Evolutionary conservation across 2,113 vertebrate species (phyloP), one percentile per base, ranked within the genome.

Genomic region (Pampusana beccarii): DNA sequence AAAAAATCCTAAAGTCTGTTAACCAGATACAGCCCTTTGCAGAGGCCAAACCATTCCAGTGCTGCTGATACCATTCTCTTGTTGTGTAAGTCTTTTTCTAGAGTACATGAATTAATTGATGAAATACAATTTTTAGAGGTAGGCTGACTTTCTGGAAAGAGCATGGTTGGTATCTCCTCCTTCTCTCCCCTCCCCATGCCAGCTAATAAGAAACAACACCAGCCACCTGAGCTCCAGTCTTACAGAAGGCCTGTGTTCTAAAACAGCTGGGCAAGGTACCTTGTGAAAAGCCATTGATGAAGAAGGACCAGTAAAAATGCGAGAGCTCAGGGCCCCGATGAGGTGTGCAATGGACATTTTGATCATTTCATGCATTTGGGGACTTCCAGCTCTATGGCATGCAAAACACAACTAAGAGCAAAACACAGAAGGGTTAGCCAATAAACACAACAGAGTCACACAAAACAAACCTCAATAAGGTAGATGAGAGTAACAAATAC

Each of bases 351-450:
- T 54, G 94, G 95, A 97, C 80, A 96, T 89, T 98, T 97, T 97
- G 95, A 98, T 96, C 70, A 97, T 98, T 96, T 98, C 98, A 98
- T 97, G 97, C 97, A 98, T 84, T 93, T 90, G 97, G 71, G 97
- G 83, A 95, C 95, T 96, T 97, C 97, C 97, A 93, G 95, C 87
- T 97, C 97, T 98, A 97, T 79, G 84, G 82, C 98, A 98, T 97
- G 98, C 97, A 95, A 98, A 96, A 97, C 96, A 98, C 87, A 98
- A 95, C 98, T 98, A 97, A 81, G 88, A 96, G 92, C 90, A 97
- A 96, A 97, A 97, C 93, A 98, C 51, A 97, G 67, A 92, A 53
- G 74, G 88, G 83, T 98, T 97, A 97, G 88, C 44, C 57, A 84
- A 57, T 61, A 78, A 95, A 91, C 75, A 86, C 50, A 85, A 72